These are phyloP conservation scores for Planiliza haematocheilus DNA, from an alignment of 2,113 vertebrate genomes.

Conservation along the genomic window DNA sequence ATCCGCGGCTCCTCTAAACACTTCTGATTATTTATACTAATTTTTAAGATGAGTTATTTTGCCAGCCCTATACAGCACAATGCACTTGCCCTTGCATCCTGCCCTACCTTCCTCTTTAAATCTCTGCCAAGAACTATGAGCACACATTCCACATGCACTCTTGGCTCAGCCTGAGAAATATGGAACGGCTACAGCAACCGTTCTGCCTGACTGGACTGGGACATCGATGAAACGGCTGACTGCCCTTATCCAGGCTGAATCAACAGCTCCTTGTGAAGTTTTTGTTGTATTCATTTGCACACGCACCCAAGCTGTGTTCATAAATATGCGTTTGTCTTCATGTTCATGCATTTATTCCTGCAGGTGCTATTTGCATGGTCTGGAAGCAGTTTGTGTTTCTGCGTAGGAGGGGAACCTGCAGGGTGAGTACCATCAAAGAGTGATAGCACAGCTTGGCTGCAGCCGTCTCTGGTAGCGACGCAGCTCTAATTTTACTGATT, in stretches of 20 bases:
- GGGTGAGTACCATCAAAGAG: slow-evolving; percentile 26
- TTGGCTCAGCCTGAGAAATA: slow-evolving; percentile 54
- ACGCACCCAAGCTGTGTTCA: background rate
- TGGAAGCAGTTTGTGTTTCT: slow-evolving; percentile 12
- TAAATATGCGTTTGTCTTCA: slow-evolving; percentile 7
- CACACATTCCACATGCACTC: slow-evolving; percentile 60
- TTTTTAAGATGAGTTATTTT: background rate
- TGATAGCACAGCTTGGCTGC: slow-evolving; percentile 26
- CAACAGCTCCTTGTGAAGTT: slow-evolving; percentile 23
- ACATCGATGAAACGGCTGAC: slow-evolving; percentile 64
- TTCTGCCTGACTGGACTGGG: slow-evolving; percentile 65
- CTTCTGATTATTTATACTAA: background rate
- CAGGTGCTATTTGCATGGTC: slow-evolving; percentile 6
- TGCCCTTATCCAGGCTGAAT: slow-evolving; percentile 52
- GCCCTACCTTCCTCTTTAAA: slow-evolving; percentile 16
- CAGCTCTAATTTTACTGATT: slow-evolving; percentile 36
- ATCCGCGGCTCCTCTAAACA: background rate
- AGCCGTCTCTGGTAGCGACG: background rate
- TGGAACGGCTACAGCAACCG: slow-evolving; percentile 57
- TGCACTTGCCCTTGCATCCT: slow-evolving; percentile 34
- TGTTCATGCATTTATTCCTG: slow-evolving; percentile 10
- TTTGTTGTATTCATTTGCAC: slow-evolving; percentile 30
- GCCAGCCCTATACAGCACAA: slow-evolving; percentile 21
- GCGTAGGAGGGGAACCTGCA: slow-evolving; percentile 54
- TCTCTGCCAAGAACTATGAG: slow-evolving; percentile 44